Evolutionary conservation across 2,888 invertebrate genomes (phyloP), one percentile per base, ranked within the genome.

Genomic region (Orthonevra nobilis): DNA sequence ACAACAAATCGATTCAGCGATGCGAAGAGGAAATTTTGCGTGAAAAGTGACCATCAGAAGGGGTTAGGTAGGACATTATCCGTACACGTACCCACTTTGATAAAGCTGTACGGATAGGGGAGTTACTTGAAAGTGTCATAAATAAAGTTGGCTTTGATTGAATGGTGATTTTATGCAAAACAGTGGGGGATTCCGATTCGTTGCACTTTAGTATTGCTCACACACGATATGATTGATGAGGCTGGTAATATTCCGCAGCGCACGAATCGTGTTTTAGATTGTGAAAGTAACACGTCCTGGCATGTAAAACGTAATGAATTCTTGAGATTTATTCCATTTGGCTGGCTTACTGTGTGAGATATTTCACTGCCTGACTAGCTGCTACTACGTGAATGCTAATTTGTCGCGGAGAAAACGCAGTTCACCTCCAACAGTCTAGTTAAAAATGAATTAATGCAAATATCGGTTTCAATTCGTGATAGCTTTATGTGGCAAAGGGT

Each of bases 41-140:
- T 72, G 66, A 66, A 79, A 48, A 48, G 64, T 60, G 66, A 79
- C 72, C 66, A 79, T 66, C 66, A 36, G 52, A 9, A 30, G 48
- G 10, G 38, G 66, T 52, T 40, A 15, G n/a, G n/a, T n/a, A n/a
- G n/a, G n/a, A n/a, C n/a, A n/a, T n/a, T n/a, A n/a, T n/a, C n/a
- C n/a, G n/a, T n/a, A n/a, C n/a, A n/a, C n/a, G n/a, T n/a, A n/a
- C n/a, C n/a, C n/a, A n/a, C n/a, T n/a, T n/a, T n/a, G n/a, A n/a
- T n/a, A 10, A 60, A 9, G 58, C 15, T 32, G 38, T 52, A 42
- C 14, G 30, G 32, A 36, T 52, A 46, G 20, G 6, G 44, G 38
- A 28, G 60, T 42, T 14, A 17, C 14, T 74, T 20, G 9, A 60
- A 50, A 63, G 34, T 70, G 30, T 34, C 48, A 46, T 44, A 40